Base-by-base conservation (phyloP, 2,113 vertebrate species). In the Plecturocebus donacophilus region DNA sequence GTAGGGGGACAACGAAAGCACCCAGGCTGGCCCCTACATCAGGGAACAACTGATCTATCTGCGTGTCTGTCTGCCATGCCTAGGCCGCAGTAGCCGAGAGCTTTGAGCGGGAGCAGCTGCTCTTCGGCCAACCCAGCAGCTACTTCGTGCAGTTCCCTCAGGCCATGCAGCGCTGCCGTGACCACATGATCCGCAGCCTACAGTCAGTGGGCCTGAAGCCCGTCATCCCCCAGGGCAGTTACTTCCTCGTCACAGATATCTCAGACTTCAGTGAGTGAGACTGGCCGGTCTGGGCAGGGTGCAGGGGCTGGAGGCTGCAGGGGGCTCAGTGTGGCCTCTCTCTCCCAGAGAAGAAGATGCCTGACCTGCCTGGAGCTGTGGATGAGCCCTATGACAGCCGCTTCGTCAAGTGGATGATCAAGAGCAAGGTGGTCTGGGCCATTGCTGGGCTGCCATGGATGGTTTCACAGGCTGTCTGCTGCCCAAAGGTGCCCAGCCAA, bases 331-430 rank as follows among this genome's bases (percentile, higher is more conserved):
- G 1, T 32, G 38, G 49, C 87, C 21, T 82, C 93, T 96, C 54
- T 96, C 96, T 82, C 96, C 83, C 98, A 99, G 99, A 99, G 93
- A 98, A 98, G 0, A 98, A 99, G 3, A 97, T 99, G 35, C 99
- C 98, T 0, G 94, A 95, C 97, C 98, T 95, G 75, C 98, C 96
- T 0, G 96, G 98, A 35, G 95, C 98, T 0, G 98, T 95, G 0
- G 96, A 99, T 0, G 97, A 99, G 95, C 98, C 98, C 27, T 99
- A 98, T 0, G 99, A 99, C 98, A 98, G 98, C 66, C 98, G 98
- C 97, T 99, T 99, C 96, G 97, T 98, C 11, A 99, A 99, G 98
- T 99, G 99, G 99, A 99, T 99, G 95, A 98, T 99, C 49, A 99
- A 99, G 98, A 99, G 99, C 94, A 97, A 97, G 97, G 97, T 98